Conservation (phyloP, 2,113 vertebrate species). For the Protobothrops flavoviridis region DNA sequence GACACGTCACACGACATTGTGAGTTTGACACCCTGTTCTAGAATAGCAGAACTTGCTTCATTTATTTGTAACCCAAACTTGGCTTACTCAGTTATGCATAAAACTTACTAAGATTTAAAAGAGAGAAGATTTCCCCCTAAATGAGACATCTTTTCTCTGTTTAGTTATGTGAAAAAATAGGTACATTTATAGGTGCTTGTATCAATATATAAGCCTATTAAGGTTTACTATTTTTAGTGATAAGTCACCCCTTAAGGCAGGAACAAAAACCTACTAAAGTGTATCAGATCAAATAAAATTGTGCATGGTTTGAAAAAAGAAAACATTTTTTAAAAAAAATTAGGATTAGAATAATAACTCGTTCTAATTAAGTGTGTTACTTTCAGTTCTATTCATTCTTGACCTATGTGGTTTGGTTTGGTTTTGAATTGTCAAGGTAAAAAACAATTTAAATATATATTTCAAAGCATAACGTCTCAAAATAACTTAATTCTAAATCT, state of each 20-base stretch:
- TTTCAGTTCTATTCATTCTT: not conserved
- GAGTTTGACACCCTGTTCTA: too few relatives aligned
- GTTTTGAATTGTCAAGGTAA: not conserved
- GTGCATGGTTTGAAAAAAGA: not conserved
- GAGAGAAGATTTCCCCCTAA: not conserved
- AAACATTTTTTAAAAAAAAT: not conserved
- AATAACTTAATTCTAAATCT: not conserved
- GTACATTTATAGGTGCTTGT: not conserved
- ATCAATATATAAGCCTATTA: not conserved
- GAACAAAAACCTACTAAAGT: not conserved
- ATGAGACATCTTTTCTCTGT: not conserved
- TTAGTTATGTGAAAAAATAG: not conserved
- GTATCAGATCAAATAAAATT: not conserved
- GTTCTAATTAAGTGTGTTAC: not conserved
- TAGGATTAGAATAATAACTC: not conserved
- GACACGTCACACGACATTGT: too few relatives aligned
- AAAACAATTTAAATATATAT: not conserved
- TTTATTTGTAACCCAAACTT: not conserved
- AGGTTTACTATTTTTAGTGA: not conserved
- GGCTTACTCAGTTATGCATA: not conserved
- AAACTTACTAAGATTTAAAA: not conserved
- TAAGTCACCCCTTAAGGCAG: not conserved
- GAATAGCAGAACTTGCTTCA: not conserved
- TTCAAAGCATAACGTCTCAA: not conserved
- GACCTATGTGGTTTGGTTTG: not conserved